Evolutionary conservation across 2,797 vertebrate species (phyloP), one percentile per base, ranked within the genome.

Genomic region (Cuniculus paca): DNA sequence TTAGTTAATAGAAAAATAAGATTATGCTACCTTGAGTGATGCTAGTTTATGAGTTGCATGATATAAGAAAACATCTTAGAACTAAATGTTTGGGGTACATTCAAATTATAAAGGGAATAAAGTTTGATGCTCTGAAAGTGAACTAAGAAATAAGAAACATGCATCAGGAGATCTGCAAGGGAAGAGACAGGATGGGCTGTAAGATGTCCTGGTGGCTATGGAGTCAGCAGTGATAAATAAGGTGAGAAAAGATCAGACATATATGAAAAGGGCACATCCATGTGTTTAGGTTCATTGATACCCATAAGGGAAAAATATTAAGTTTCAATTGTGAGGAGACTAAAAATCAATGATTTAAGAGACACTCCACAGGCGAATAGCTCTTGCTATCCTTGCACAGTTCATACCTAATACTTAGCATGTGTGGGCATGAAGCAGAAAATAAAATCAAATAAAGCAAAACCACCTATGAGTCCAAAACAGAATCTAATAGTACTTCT

Each of bases 291-390:
- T 94, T 79, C 63, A 52, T 45, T 84, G 88, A 87, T 5, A 39
- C 19, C 22, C 61, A 11, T 61, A 20, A 61, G 11, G 58, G 58
- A 36, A 86, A 94, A 86, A 56, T 16, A 74, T 16, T 50, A 36
- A 61, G 16, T 92, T 89, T 56, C 91, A 50, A 7, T 24, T 92
- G 80, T 83, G 81, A 91, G 63, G n/a, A 90, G 63, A 92, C 85
- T 90, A n/a, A 90, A 81, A 80, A 61, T 24, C 52, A 92, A 28
- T n/a, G 65, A 88, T 72, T 92, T 81, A 89, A 70, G 42, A 89
- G 77, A 70, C 19, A 82, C 20, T 83, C 5, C 8, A 6, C 56
- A 45, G 77, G 54, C 42, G 22, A 72, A 14, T 60, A 78, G 31
- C 45, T 28, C 7, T 85, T 70, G 17, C 16, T 52, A 19, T 72